Conservation (phyloP, 2,113 vertebrate species). For the Propithecus coquereli region DNA sequence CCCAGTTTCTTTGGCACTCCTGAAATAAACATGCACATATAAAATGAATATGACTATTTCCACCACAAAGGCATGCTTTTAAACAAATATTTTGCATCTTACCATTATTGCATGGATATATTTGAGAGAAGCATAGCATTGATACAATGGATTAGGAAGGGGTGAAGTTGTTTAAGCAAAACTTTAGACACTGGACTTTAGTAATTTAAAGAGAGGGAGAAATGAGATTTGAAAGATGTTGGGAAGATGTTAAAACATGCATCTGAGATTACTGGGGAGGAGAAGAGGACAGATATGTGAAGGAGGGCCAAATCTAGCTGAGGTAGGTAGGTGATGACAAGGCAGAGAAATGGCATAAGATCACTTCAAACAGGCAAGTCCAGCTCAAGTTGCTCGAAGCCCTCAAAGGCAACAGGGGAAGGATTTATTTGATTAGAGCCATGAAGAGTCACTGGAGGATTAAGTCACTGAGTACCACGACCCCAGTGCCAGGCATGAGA, state of each 20-base stretch:
- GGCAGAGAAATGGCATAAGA: neutral
- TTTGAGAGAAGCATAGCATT: neutral
- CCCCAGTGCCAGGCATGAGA: neutral
- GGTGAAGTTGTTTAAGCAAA: neutral
- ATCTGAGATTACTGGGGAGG: neutral
- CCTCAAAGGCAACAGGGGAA: neutral
- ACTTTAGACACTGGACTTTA: neutral
- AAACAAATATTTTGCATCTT: conserved; percentile 10
- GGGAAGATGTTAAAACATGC: neutral
- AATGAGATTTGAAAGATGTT: neutral
- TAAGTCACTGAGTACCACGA: neutral
- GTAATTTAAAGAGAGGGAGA: neutral
- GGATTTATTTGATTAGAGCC: neutral
- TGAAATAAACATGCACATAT: neutral
- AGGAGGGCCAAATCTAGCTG: neutral
- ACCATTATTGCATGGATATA: neutral
- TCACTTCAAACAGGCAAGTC: neutral
- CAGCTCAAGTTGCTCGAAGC: neutral
- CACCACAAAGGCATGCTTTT: neutral
- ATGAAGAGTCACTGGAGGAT: neutral
- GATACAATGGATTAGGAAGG: neutral
- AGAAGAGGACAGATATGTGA: neutral
- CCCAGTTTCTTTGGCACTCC: conserved; percentile 12
- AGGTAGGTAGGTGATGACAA: neutral
- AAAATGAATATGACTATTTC: neutral